Percentiles rank a stretch among this genome's conserved stretches.
phyloP scores from a whole-genome alignment of 2,113 vertebrate genomes.

The Tonatia bakeri region DNA sequence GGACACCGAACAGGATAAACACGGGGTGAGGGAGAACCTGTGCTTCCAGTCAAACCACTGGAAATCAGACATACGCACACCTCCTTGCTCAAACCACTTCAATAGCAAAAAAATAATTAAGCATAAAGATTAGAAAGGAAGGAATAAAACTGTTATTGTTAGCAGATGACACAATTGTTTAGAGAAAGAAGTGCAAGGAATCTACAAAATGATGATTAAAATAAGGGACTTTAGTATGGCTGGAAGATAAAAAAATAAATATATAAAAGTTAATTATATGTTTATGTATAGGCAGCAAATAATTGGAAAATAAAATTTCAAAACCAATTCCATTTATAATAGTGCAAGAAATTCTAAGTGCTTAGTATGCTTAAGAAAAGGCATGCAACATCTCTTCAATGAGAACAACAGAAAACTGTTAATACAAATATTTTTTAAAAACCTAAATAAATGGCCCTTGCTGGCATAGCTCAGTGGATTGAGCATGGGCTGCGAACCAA shows the following conservation, averaged over 20 bases:
- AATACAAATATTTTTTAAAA: neutral
- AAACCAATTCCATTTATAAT: neutral
- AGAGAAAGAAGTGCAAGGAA: neutral
- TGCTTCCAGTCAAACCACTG: neutral
- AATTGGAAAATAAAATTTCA: slow-evolving; percentile 14
- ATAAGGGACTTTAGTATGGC: neutral
- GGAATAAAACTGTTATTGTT: neutral
- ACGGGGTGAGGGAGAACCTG: neutral
- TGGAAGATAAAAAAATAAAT: neutral
- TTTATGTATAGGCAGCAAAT: neutral
- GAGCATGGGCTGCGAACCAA: too few species aligned
- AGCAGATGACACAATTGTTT: neutral
- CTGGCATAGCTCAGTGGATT: too few species aligned
- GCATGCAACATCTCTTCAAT: neutral
- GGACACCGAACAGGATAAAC: neutral
- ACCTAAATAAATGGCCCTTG: neutral
- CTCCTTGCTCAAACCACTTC: neutral
- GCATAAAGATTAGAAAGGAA: neutral
- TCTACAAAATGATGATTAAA: neutral
- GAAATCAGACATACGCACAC: neutral
- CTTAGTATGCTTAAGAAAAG: neutral
- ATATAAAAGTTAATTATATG: neutral
- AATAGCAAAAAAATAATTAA: neutral
- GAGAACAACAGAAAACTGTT: neutral
- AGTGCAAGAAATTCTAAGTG: neutral